phyloP scores from a whole-genome alignment of 2,888 invertebrate species.

The Thereva nobilitata region DNA sequence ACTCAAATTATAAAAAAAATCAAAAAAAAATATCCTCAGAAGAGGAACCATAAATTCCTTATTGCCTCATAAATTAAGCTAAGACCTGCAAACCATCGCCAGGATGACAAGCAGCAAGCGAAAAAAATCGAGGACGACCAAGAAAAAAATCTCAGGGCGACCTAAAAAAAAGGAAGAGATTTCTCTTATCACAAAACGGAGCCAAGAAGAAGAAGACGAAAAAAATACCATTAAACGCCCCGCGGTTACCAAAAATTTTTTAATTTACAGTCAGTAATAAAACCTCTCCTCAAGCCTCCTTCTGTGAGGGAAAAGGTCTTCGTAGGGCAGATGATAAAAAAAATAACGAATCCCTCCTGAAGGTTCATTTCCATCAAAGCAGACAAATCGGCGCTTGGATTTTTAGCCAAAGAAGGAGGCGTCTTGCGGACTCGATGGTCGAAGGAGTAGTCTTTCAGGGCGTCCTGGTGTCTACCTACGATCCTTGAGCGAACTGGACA shows the following conservation, averaged over 20 bases:
- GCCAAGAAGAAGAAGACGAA: conserved; percentile 10
- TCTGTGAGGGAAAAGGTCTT: conserved; percentile 9
- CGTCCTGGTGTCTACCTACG: conserved; percentile 38
- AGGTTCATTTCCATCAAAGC: conserved; percentile 27
- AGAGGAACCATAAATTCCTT: conserved; percentile 34
- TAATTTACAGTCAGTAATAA: conserved; percentile 34
- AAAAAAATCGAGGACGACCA: neutral
- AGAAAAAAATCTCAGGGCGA: neutral
- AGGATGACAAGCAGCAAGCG: conserved; percentile 3
- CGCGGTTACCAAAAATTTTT: conserved; percentile 35
- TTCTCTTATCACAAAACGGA: neutral
- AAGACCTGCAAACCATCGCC: conserved; percentile 19
- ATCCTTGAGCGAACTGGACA: neutral
- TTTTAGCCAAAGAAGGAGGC: neutral
- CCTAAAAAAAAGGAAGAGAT: neutral
- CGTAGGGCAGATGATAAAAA: conserved; percentile 7
- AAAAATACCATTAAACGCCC: conserved; percentile 33
- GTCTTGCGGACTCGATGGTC: conserved; percentile 3
- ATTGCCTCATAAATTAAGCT: conserved; percentile 33
- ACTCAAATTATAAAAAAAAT: too few relatives aligned
- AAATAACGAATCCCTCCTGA: conserved; percentile 6
- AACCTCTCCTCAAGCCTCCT: conserved; percentile 22
- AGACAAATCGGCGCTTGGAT: conserved; percentile 40
- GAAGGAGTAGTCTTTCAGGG: conserved; percentile 32
- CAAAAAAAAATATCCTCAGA: neutral